Evolutionary conservation across 2,888 invertebrate species (phyloP), one percentile per base, ranked within the genome.

Genomic region (Chymomyza procnemis): DNA sequence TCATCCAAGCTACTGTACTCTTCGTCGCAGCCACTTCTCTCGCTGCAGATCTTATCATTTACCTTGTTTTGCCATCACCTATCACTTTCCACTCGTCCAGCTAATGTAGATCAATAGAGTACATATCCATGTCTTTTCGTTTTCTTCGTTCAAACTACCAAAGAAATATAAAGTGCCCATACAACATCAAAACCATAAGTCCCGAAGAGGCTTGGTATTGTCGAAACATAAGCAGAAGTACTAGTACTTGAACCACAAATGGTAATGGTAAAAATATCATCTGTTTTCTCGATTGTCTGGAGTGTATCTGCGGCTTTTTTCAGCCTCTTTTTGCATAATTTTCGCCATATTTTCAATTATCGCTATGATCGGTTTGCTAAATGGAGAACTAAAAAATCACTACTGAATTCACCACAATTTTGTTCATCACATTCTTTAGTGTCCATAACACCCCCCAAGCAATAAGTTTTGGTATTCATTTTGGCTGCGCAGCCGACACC

Each of bases 401-500:
- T 96, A 78, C 93, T 96, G 92, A 97, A 97, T 70, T 93, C 94
- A 0, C 97, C 96, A 5, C 93, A 92, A 1, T 97, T 90, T 68
- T 95, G 93, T 85, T 97, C 97, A 62, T 97, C 97, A 61, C 95
- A 94, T 86, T 96, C 95, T 87, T 96, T 95, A 61, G 94, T 92
- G 81, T 97, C 97, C 89, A 92, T 91, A 16, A 97, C 96, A 1
- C 98, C 98, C 0, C 98, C 98, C 89, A 97, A 98, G 69, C 95
- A 93, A 82, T 96, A 95, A 0, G 95, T 96, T 63, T 93, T 92
- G 69, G 93, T 93, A 76, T 93, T 94, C 19, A 94, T 92, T 50
- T 93, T 92, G 59, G 92, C 91, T 6, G 95, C 92, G 69, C 93
- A 92, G 8, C 95, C 94, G 83, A 96, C 94, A 16, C 95, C 94